phyloP scores from a whole-genome alignment of 2,888 invertebrate species.

The Cotesia congregata region DNA sequence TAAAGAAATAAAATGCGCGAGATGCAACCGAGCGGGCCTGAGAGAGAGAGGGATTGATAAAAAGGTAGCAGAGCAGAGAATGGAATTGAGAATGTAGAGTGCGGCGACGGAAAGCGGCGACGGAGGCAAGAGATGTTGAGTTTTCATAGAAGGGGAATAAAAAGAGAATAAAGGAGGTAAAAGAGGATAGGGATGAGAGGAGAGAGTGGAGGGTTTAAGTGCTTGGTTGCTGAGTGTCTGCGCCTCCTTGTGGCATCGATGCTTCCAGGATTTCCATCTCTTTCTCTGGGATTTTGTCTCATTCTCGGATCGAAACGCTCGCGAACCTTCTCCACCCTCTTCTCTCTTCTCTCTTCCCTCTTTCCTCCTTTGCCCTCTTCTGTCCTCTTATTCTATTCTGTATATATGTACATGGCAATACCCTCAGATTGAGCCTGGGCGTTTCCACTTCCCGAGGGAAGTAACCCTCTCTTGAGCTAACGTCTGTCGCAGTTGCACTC shows the following conservation, averaged over 20 bases:
- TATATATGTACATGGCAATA: conserved; percentile 42
- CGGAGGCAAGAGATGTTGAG: conserved; percentile 21
- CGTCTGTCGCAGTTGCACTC: conserved; percentile 38
- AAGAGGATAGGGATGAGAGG: conserved; percentile 43
- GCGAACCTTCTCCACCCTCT: conserved; percentile 40
- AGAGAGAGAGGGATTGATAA: conserved; percentile 35
- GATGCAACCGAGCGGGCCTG: conserved; percentile 32
- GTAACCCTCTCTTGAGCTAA: conserved; percentile 40
- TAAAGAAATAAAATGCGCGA: conserved; percentile 31
- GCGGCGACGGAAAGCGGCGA: conserved; percentile 44
- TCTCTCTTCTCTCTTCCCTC: no score
- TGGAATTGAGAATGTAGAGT: conserved; percentile 39
- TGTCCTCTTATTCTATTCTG: conserved; percentile 49
- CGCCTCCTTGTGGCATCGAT: conserved; percentile 66
- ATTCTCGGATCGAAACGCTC: conserved; percentile 66
- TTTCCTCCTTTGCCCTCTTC: conserved; percentile 61
- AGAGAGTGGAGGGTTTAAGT: conserved; percentile 62
- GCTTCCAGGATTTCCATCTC: conserved; percentile 52
- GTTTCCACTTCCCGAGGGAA: conserved; percentile 47
- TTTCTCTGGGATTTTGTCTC: conserved; percentile 54
- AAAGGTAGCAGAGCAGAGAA: conserved; percentile 41
- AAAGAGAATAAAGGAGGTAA: conserved; percentile 38
- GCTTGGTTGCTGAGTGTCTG: conserved; percentile 66
- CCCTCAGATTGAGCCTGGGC: conserved; percentile 43
- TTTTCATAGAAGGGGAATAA: conserved; percentile 30